Conservation (phyloP, 1,140 invertebrate species). For the Heliconius melpomene region DNA sequence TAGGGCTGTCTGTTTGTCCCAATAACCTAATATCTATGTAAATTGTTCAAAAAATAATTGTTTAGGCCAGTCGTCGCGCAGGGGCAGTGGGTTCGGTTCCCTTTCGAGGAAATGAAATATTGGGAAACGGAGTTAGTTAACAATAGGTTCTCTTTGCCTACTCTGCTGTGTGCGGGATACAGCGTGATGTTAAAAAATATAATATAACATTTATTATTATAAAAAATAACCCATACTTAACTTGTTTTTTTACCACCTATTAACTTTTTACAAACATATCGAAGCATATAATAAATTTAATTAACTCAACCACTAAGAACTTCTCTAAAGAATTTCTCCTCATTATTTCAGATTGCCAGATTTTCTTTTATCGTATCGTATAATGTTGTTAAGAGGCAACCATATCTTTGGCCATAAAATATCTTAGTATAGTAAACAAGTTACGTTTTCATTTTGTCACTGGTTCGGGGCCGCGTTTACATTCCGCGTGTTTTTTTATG, state of each 20-base stretch:
- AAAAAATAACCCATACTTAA: no score
- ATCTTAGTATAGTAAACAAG: constrained; percentile 41
- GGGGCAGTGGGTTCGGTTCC: no score
- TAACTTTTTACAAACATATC: background rate
- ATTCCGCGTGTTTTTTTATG: constrained; percentile 41
- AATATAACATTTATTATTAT: no score
- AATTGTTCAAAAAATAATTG: background rate
- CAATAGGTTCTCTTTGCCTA: no score
- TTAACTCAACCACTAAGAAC: background rate
- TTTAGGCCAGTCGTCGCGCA: no score
- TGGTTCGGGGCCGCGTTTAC: constrained; percentile 31
- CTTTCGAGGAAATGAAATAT: no score
- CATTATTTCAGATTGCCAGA: background rate
- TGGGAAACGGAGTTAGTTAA: no score
- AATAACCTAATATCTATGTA: constrained; percentile 14
- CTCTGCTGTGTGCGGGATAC: no score
- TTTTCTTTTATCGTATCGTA: background rate
- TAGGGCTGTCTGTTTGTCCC: constrained; percentile 48
- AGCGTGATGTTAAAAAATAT: no score
- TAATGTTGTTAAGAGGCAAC: constrained; percentile 21
- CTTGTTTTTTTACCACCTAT: no score
- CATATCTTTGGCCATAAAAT: constrained; percentile 38
- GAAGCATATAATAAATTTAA: background rate
- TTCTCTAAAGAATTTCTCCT: background rate
- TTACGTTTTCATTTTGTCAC: constrained; percentile 42